Percentiles rank a stretch among this genome's conserved stretches.
These are phyloP conservation scores for Lymantria dispar DNA, from an alignment of 2,888 invertebrate species.

Conservation along the genomic window DNA sequence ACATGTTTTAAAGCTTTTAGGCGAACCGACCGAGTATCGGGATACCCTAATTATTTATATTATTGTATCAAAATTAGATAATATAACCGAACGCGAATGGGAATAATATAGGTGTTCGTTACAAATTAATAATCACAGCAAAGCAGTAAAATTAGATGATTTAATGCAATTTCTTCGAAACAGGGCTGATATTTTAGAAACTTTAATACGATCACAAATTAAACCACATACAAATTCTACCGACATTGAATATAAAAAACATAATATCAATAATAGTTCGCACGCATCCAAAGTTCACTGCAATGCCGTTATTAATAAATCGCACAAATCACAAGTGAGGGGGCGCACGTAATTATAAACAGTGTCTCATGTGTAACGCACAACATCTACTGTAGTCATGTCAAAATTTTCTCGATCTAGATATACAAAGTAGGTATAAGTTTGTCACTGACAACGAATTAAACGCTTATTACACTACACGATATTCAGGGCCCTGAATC, in stretches of 20 bases:
- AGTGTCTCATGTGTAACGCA: not conserved
- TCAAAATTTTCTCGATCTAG: conserved; percentile 1
- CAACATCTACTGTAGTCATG: conserved; percentile 3
- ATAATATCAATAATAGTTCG: not conserved
- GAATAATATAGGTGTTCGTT: not conserved
- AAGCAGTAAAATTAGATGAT: not conserved
- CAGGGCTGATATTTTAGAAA: not conserved
- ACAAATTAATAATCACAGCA: not conserved
- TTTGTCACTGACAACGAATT: not conserved
- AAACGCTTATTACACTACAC: too few species aligned
- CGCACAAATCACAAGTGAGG: not conserved
- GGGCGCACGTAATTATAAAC: not conserved
- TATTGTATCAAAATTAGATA: not conserved
- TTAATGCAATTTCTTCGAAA: not conserved
- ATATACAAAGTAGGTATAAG: not conserved
- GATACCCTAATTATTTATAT: conserved; percentile 1
- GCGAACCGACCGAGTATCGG: not conserved
- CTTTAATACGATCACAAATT: not conserved
- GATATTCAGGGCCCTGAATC: too few species aligned
- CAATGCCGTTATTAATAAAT: not conserved
- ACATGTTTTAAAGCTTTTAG: not conserved
- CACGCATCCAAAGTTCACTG: not conserved
- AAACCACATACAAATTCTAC: not conserved
- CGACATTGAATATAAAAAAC: not conserved
- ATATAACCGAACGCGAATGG: not conserved